Base-by-base conservation (phyloP, 2,888 invertebrate species). In the Lithodes maja region DNA sequence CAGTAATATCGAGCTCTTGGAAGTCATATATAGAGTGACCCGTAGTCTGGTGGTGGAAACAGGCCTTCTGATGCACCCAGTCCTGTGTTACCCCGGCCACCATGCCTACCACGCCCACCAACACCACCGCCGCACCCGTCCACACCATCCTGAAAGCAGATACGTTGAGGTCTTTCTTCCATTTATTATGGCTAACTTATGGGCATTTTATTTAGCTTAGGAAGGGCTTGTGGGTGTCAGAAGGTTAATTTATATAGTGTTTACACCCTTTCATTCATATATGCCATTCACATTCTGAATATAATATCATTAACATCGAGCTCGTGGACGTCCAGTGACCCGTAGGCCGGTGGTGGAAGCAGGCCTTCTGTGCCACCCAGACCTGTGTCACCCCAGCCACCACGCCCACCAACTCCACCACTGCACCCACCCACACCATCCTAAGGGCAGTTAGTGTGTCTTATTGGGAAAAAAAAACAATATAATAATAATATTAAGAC, bases 21-120 rank as follows among this genome's bases (percentile, higher is more conserved):
- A 82, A 82, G 82, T 52, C 69, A 49, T 82, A 82, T 49, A 82
- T 82, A 69, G 49, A 61, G 52, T 69, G 69, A 12, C 69, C 82
- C 2, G 33, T 9, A 15, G 33, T 15, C 5, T 50, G 61, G 50
- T 82, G 68, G 12, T 82, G 82, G 52, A 50, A 82, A 7, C 82
- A 82, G 17, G 82, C 82, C 52, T 52, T 55, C n/a, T 49, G 69
- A n/a, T n/a, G 5, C 82, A 69, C 82, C 54, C 15, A 12, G 7
- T 61, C 7, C 61, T 61, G 61, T 5, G 61, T 5, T 61, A 61
- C 12, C 33, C 33, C 61, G 1, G 54, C 54, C n/a, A 54, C 54
- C 33, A 55, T 33, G 2, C 80, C 80, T 17, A 80, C 80, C 33
- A 55, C 33, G 33, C 55, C 80, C 80, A 80, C 33, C 61, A 55